These are phyloP conservation scores for Chaenocephalus aceratus DNA, from an alignment of 2,113 vertebrate genomes.

Conservation along the genomic window DNA sequence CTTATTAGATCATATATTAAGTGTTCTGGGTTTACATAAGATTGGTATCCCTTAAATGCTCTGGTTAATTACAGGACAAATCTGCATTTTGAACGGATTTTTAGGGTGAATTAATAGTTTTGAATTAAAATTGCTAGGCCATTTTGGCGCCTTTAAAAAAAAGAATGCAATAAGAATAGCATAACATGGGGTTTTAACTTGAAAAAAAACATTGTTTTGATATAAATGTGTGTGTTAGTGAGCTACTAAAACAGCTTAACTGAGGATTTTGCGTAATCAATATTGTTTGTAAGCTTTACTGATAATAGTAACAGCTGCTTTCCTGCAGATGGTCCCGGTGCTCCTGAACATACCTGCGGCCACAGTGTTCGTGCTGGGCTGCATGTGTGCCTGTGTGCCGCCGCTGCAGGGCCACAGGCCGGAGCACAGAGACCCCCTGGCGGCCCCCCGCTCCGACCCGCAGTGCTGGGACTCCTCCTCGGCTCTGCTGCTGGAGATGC, in stretches of 20 bases:
- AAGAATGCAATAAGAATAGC: too few species aligned
- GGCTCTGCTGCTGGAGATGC: slow-evolving; percentile 89
- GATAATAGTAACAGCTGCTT: neutral
- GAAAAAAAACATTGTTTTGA: neutral
- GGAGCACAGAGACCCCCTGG: slow-evolving; percentile 87
- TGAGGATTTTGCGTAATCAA: neutral
- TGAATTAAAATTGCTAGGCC: neutral
- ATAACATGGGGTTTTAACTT: neutral
- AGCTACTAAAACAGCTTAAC: neutral
- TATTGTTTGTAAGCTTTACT: neutral
- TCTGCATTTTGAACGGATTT: neutral
- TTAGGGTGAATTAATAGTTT: neutral
- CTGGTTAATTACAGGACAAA: neutral
- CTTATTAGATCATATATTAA: neutral
- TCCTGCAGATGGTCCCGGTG: slow-evolving; percentile 76
- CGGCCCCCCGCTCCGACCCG: slow-evolving; percentile 85
- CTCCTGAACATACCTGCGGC: slow-evolving; percentile 75
- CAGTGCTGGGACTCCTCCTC: slow-evolving; percentile 96
- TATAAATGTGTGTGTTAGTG: neutral
- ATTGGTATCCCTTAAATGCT: neutral
- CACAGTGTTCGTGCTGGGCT: slow-evolving; percentile 83
- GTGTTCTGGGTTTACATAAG: neutral
- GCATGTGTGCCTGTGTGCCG: slow-evolving; percentile 74
- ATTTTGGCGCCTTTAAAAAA: too few species aligned
- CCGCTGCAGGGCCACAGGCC: slow-evolving; percentile 78